phyloP scores from a whole-genome alignment of 1,140 invertebrate species.

The Limonius californicus region DNA sequence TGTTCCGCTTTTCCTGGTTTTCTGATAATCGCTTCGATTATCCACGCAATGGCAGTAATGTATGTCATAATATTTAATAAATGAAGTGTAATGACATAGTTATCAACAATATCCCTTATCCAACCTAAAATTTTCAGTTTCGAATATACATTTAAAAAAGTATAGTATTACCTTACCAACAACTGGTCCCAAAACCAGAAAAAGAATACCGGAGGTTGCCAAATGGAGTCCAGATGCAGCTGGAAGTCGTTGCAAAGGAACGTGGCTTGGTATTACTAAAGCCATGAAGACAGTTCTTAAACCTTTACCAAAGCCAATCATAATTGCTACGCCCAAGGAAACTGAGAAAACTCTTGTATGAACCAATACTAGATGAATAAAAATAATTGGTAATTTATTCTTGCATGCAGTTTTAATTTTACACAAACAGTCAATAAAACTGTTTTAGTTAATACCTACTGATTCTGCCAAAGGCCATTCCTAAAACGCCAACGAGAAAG shows the following conservation, averaged over 20 bases:
- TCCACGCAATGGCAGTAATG: constrained; percentile 57
- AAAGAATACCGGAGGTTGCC: constrained; percentile 56
- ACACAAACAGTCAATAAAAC: background rate
- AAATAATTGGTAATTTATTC: background rate
- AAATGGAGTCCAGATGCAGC: constrained; percentile 61
- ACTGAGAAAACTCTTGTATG: constrained; percentile 34
- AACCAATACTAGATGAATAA: constrained; percentile 34
- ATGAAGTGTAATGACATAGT: constrained; percentile 58
- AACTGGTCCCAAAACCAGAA: constrained; percentile 54
- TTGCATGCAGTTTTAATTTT: background rate
- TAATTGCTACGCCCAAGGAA: constrained; percentile 48
- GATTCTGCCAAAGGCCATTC: constrained; percentile 60
- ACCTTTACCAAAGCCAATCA: constrained; percentile 61
- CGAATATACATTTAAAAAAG: background rate
- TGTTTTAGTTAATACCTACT: constrained; percentile 45
- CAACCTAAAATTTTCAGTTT: constrained; percentile 48
- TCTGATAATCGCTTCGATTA: too few relatives aligned
- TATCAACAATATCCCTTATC: constrained; percentile 53
- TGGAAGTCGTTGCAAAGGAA: constrained; percentile 58
- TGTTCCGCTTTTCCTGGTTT: too few relatives aligned
- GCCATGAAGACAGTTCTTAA: constrained; percentile 64
- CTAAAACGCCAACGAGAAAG: constrained; percentile 62
- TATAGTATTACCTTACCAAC: constrained; percentile 48
- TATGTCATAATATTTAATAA: constrained; percentile 61
- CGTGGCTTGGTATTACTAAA: constrained; percentile 60